These are phyloP conservation scores for Helogale parvula DNA, from an alignment of 2,113 vertebrate species.

Conservation along the genomic window DNA sequence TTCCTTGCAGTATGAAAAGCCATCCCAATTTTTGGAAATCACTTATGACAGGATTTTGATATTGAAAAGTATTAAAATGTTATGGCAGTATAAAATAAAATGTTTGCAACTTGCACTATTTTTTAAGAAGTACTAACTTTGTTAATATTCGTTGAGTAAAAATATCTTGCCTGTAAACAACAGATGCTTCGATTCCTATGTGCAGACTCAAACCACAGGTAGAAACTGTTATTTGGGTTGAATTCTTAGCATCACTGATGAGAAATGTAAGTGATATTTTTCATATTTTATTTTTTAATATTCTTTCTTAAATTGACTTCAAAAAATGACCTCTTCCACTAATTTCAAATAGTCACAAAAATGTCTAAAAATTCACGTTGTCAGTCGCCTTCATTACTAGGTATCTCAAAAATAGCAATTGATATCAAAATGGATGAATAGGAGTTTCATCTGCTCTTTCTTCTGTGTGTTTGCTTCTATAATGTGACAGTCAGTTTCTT, in stretches of 20 bases:
- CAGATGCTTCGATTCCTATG: slow-evolving; percentile 50
- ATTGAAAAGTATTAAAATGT: slow-evolving; percentile 37
- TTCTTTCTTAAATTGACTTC: slow-evolving; percentile 3
- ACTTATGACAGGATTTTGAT: neutral
- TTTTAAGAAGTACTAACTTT: slow-evolving; percentile 21
- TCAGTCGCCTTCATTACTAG: neutral
- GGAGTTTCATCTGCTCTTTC: neutral
- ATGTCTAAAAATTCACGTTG: slow-evolving; percentile 14
- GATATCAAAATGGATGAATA: neutral
- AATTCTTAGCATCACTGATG: neutral
- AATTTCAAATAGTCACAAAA: neutral
- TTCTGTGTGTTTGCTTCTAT: neutral
- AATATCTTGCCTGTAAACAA: slow-evolving; percentile 56
- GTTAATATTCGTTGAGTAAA: slow-evolving; percentile 54
- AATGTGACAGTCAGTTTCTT: too few relatives aligned
- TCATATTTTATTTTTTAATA: neutral
- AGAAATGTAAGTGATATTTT: slow-evolving; percentile 1
- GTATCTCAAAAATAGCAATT: neutral
- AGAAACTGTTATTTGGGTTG: neutral
- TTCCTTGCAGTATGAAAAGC: neutral
- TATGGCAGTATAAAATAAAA: slow-evolving; percentile 46
- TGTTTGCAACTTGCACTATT: slow-evolving; percentile 28
- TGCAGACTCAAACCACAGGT: slow-evolving; percentile 29
- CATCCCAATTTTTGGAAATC: slow-evolving; percentile 2
- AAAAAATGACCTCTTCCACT: neutral